Base-by-base conservation (phyloP, 2,888 invertebrate genomes). In the Macrophya alboannulata region DNA sequence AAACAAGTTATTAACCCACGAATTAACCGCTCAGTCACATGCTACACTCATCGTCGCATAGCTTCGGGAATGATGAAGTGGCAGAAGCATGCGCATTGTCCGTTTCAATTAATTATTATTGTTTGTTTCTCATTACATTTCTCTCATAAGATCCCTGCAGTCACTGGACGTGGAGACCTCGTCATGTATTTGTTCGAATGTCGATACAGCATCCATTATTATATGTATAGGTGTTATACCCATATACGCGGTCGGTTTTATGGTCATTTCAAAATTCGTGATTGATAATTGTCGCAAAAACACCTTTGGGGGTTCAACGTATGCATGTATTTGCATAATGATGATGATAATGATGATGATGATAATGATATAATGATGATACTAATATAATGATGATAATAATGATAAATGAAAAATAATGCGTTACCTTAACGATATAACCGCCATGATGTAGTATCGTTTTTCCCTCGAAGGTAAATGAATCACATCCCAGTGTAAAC, bases 371-470 rank as follows among this genome's bases (percentile, higher is more conserved):
- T 43, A 10, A 45, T 59, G 21, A 21, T 6, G n/a, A 59, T 59
- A 25, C 25, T 25, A 62, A 62, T 62, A 15, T n/a, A 17, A 71
- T 71, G 8, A 40, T 37, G n/a, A 71, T 40, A 45, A 21, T 45
- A 21, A 37, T n/a, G 10, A 45, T 43, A 21, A 45, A 74, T 8
- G 2, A 17, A 45, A 21, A 45, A 21, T 45, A 21, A 74, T 74
- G 68, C 15, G 4, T 87, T 88, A 89, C 89, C 89, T 89, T 88
- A 45, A 89, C 85, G 76, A 89, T 77, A 79, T 89, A 87, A 84
- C 89, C 89, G 6, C 89, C 89, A n/a, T 77, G 87, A 86, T 88
- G 87, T 65, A 89, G 83, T 74, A 89, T 82, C 79, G 88, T 85
- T 87, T 85, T 88, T 25, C 86, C 85, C 17, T 87, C 87, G 72